Conservation (phyloP, 2,888 invertebrate species). For the Lomographa bimaculata region DNA sequence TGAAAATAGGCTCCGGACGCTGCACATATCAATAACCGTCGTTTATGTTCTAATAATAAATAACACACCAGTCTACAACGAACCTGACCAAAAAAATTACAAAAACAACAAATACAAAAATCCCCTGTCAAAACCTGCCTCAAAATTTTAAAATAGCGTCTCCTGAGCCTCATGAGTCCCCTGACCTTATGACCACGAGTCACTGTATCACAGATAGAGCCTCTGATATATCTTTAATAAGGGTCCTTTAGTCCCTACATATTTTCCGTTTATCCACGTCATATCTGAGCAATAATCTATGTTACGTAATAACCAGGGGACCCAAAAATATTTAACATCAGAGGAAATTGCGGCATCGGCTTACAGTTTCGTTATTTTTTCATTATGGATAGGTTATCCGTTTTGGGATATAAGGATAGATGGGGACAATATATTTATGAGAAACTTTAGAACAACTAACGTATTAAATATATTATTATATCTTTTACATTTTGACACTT, state of each 20-base stretch:
- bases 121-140: conserved; percentile 1
- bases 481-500: too few species aligned
- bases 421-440: too few species aligned
- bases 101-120: background rate
- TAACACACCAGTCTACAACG: too few species aligned
- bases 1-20: too few species aligned
- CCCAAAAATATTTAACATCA: conserved; percentile 33
- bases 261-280: conserved; percentile 34
- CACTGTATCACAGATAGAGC: conserved; percentile 10
- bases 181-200: conserved; percentile 4
- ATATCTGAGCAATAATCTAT: conserved; percentile 37
- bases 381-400: conserved; percentile 11
- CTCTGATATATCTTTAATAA: conserved; percentile 33
- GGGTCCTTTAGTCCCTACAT: conserved; percentile 32
- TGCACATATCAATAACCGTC: too few species aligned
- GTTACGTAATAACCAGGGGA: conserved; percentile 28
- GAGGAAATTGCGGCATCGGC: conserved; percentile 22
- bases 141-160: conserved; percentile 7
- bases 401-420: conserved; percentile 5
- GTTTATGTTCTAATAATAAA: too few species aligned
- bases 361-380: conserved; percentile 26
- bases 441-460: too few species aligned
- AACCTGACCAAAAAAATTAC: too few species aligned
- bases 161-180: background rate
- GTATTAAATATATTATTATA: too few species aligned